A percentile compares a stretch with the other conserved stretches of the same genome.
These are phyloP conservation scores for Catostylus mosaicus DNA, from an alignment of 30 jellyfish, hydroid and myxozoan genomes.

Conservation along the genomic window DNA sequence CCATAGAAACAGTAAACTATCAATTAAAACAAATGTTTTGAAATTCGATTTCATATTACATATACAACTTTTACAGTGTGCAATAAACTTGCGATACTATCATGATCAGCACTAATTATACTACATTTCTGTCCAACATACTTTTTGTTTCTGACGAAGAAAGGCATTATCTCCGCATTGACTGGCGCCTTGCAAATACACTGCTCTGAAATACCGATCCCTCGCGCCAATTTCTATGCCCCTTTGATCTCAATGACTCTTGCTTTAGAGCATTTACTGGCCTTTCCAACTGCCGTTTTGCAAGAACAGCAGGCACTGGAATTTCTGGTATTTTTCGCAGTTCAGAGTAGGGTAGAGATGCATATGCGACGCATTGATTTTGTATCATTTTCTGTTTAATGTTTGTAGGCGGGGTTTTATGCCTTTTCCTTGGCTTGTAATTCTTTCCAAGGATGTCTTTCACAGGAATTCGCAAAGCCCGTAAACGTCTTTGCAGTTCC, in stretches of 20 bases:
- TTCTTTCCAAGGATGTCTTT: conserved; percentile 85
- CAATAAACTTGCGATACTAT: no score
- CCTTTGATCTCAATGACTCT: not conserved
- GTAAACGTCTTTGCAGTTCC: conserved; percentile 33
- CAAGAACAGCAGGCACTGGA: conserved; percentile 64
- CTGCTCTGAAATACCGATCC: conserved; percentile 13
- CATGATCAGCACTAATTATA: no score
- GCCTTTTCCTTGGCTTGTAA: conserved; percentile 86
- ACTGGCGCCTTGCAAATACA: conserved; percentile 39
- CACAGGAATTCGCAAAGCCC: conserved; percentile 22
- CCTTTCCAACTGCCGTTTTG: conserved; percentile 50
- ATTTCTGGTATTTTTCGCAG: conserved; percentile 66
- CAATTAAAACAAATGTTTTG: no score
- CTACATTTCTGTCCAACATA: no score
- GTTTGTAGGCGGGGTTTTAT: conserved; percentile 69
- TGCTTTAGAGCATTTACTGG: conserved; percentile 5
- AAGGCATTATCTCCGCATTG: conserved; percentile 7
- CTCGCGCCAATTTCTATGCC: conserved; percentile 28
- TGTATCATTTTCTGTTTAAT: conserved; percentile 80
- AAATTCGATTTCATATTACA: no score
- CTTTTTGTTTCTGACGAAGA: no score
- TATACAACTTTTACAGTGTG: no score
- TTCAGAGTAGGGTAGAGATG: conserved; percentile 81
- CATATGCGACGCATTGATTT: conserved; percentile 88
- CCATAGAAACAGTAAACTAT: no score